Conservation (phyloP, 2,113 vertebrate species). For the Ursus arctos region DNA sequence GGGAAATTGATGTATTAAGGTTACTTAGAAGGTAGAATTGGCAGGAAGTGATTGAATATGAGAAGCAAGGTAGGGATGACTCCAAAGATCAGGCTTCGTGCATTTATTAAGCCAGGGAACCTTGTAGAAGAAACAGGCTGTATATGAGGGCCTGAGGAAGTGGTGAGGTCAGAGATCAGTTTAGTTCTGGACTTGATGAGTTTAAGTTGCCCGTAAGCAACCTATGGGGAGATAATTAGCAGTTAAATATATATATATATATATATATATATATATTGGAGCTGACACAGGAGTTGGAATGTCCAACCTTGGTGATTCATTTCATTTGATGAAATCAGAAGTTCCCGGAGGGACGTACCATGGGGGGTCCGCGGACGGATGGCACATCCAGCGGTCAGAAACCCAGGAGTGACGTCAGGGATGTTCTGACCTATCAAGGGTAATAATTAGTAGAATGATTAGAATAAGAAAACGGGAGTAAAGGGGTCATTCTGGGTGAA, state of each 20-base stretch:
- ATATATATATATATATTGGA: too few species aligned
- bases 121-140: neutral
- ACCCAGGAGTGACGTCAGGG: too few species aligned
- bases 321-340: too few species aligned
- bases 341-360: too few species aligned
- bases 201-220: neutral
- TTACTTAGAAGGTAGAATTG: neutral
- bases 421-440: too few species aligned
- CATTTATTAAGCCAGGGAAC: neutral
- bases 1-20: neutral
- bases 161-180: neutral
- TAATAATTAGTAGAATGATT: too few species aligned
- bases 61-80: neutral
- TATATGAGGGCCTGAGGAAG: neutral
- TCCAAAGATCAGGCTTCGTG: neutral
- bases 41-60: neutral
- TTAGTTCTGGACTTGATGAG: neutral
- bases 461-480: too few species aligned
- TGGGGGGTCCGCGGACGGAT: too few species aligned
- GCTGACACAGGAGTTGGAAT: too few species aligned
- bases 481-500: too few species aligned
- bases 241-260: neutral
- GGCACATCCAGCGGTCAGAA: too few species aligned
- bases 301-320: too few species aligned
- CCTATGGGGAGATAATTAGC: neutral